These are phyloP conservation scores for Dinoponera quadriceps DNA, from an alignment of 1,140 invertebrate species.

Conservation along the genomic window DNA sequence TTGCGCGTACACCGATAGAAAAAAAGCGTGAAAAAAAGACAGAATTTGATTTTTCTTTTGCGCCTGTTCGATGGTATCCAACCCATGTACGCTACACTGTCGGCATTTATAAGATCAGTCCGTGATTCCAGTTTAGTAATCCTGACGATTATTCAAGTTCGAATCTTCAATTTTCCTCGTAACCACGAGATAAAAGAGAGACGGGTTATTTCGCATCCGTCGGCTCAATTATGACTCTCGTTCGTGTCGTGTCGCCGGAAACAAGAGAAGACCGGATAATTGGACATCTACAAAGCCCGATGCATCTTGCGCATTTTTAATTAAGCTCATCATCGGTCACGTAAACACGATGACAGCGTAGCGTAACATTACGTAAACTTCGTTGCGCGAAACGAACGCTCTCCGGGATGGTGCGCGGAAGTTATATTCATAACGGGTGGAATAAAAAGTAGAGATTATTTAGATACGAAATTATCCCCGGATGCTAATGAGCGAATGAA, in stretches of 20 bases:
- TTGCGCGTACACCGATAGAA: background rate
- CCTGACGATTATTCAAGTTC: conserved; percentile 2
- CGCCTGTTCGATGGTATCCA: background rate
- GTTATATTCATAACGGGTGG: background rate
- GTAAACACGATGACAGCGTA: background rate
- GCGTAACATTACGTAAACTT: conserved; percentile 16
- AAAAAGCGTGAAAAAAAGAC: background rate
- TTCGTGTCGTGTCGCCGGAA: conserved; percentile 27
- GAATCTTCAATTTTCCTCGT: conserved; percentile 12
- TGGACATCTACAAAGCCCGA: conserved; percentile 39
- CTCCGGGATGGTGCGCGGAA: no score
- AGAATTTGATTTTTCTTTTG: background rate
- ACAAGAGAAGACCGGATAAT: conserved; percentile 50
- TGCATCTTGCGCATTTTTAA: conserved; percentile 50
- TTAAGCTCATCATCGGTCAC: conserved; percentile 23
- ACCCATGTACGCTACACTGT: background rate
- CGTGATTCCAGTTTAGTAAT: background rate
- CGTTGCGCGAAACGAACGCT: conserved; percentile 7
- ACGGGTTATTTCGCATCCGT: conserved; percentile 40
- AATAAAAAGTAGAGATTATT: conserved; percentile 15
- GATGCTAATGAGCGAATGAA: no score
- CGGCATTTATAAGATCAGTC: background rate
- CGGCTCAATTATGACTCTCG: conserved; percentile 40
- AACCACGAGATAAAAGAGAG: conserved; percentile 4
- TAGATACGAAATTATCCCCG: background rate